Conservation (phyloP, 2,113 vertebrate genomes). For the Pungitius pungitius region DNA sequence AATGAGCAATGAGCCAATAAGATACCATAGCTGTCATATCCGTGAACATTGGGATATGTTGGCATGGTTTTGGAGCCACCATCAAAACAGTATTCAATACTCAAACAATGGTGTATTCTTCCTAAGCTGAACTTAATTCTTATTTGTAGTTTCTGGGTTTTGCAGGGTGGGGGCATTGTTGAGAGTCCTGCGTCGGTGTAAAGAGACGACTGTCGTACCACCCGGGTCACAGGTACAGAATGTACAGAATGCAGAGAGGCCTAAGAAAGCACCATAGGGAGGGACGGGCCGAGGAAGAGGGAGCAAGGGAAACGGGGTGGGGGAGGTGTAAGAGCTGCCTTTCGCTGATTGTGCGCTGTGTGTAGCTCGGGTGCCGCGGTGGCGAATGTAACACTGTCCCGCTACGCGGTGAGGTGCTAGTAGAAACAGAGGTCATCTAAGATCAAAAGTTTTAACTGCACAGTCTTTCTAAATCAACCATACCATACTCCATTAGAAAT, state of each 20-base stretch:
- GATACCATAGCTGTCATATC: background rate
- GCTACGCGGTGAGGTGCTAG: conserved; percentile 37
- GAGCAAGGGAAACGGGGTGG: conserved; percentile 28
- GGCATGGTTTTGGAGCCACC: too few species aligned
- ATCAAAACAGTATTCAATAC: background rate
- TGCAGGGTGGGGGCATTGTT: background rate
- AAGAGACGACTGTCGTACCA: conserved; percentile 1
- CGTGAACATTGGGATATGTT: background rate
- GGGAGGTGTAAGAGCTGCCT: conserved; percentile 29
- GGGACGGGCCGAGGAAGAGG: conserved; percentile 14
- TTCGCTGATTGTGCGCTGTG: conserved; percentile 44
- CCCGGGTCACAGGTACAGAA: conserved; percentile 9
- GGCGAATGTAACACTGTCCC: conserved; percentile 59
- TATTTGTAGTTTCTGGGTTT: background rate
- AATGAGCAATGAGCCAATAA: background rate
- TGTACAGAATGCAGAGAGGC: conserved; percentile 23
- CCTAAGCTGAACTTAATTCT: background rate
- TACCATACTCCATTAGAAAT: too few species aligned
- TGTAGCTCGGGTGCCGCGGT: conserved; percentile 35
- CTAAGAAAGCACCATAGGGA: conserved; percentile 9
- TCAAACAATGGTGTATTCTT: background rate
- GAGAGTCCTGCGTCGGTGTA: background rate
- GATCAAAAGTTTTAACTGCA: background rate
- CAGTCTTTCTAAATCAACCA: too few species aligned
- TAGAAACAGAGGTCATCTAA: conserved; percentile 9